phyloP scores from a whole-genome alignment of 30 jellyfish, hydroid and myxozoan species.

The Mastigias papua region DNA sequence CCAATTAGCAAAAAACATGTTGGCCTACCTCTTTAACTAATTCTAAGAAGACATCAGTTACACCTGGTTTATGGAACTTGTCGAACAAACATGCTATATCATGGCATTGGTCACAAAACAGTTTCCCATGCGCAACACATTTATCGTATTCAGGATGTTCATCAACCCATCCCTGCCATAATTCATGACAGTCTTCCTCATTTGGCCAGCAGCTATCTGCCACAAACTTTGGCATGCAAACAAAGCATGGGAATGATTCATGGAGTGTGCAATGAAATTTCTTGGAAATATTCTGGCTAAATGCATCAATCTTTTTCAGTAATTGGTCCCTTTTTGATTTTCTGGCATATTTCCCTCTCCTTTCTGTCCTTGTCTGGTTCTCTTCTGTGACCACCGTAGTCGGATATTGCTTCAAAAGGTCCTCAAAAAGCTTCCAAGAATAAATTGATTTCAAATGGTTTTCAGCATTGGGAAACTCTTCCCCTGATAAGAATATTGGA shows the following conservation, averaged over 20 bases:
- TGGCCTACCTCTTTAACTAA: slow-evolving; percentile 33
- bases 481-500: slow-evolving; percentile 28
- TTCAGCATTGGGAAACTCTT: slow-evolving; percentile 14
- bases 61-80: slow-evolving; percentile 18
- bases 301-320: background rate
- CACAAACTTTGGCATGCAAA: slow-evolving; percentile 48
- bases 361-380: slow-evolving; percentile 7
- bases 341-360: background rate
- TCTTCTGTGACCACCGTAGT: background rate
- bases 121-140: slow-evolving; percentile 25
- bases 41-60: slow-evolving; percentile 25
- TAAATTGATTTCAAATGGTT: slow-evolving; percentile 33
- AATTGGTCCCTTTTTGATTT: background rate
- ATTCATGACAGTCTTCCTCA: slow-evolving; percentile 14
- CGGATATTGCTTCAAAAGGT: background rate
- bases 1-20: background rate
- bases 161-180: slow-evolving; percentile 23
- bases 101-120: slow-evolving; percentile 49
- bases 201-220: slow-evolving; percentile 42
- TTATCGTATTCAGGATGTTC: slow-evolving; percentile 7
- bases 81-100: slow-evolving; percentile 11
- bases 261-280: slow-evolving; percentile 29
- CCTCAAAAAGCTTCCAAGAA: slow-evolving; percentile 43
- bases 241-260: slow-evolving; percentile 38
- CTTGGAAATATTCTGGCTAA: slow-evolving; percentile 3